Base-by-base conservation (phyloP, 2,888 invertebrate genomes). In the Magallana nippona region DNA sequence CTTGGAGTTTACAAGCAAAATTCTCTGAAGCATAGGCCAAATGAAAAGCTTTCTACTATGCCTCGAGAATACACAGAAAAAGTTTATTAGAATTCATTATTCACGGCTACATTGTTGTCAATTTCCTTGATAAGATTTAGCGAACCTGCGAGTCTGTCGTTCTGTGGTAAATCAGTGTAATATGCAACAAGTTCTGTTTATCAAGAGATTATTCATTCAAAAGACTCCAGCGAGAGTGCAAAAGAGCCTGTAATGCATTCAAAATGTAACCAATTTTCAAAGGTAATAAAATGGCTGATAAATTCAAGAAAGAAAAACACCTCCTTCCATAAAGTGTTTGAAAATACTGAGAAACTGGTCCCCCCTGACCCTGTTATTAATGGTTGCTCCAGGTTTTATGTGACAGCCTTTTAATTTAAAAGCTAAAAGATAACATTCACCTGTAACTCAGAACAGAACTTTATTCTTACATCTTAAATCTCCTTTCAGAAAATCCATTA, bases 41-140 rank as follows among this genome's bases (percentile, higher is more conserved):
- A 15, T 71, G 71, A 71, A 71, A 13, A 71, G 15, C 32, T 71
- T 71, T 71, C 44, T 71, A 71, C 32, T 27, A 71, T 71, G 71
- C 27, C 27, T 71, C 27, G 27, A 71, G 71, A 71, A 11, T 71
- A 71, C 22, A 27, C 27, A 15, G 22, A 71, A 71, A 27, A 71
- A 27, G 22, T 71, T 27, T 22, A 27, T 32, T 15, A 71, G 63
- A 27, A 63, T 32, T 27, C 71, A 71, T 71, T 71, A 71, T 71
- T 71, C 71, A 71, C 71, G 17, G 71, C 71, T 44, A 8, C 27
- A 22, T 71, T 27, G 71, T 71, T 71, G 13, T 27, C 17, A 71
- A 11, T 3, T 27, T 27, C 32, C 32, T 71, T 32, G 71, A 71
- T 71, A 71, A 71, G 27, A 27, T 71, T 71, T 71, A 32, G 71